A percentile compares a stretch with the other conserved stretches of the same genome.
These are phyloP conservation scores for Pelecanus crispus DNA, from an alignment of 2,113 vertebrate species.

Conservation along the genomic window DNA sequence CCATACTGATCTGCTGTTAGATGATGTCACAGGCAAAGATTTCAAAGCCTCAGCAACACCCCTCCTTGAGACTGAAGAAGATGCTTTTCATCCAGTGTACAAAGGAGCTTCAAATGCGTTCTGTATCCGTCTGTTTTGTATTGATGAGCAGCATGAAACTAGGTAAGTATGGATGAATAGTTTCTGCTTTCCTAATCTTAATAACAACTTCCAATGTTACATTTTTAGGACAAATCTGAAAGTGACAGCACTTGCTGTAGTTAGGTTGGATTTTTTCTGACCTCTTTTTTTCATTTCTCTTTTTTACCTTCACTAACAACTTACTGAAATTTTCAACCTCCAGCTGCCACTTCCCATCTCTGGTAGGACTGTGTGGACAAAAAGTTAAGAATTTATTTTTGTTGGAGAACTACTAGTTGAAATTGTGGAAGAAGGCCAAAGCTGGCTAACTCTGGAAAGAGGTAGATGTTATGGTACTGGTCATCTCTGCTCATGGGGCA, in stretches of 20 bases:
- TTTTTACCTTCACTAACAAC: neutral
- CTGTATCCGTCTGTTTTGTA: constrained; percentile 80
- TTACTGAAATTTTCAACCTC: neutral
- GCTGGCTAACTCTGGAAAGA: neutral
- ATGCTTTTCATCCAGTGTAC: constrained; percentile 31
- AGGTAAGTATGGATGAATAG: constrained; percentile 67
- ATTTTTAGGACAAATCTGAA: neutral
- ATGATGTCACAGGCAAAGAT: neutral
- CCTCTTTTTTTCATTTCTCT: neutral
- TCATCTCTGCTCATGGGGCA: neutral
- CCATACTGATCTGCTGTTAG: neutral
- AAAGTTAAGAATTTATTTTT: neutral
- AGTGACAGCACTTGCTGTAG: neutral
- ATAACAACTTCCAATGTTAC: neutral
- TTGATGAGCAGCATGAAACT: constrained; percentile 79
- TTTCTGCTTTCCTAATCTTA: neutral
- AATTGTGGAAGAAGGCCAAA: neutral
- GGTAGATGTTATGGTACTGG: neutral
- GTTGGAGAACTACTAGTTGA: neutral
- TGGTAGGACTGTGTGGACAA: neutral
- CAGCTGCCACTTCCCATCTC: neutral
- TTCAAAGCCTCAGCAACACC: neutral
- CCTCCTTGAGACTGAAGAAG: neutral
- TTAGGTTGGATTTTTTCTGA: neutral
- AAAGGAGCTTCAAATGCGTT: constrained; percentile 68